These are phyloP conservation scores for Brachypalpus laphriformis DNA, from an alignment of 2,888 invertebrate genomes.

Conservation along the genomic window DNA sequence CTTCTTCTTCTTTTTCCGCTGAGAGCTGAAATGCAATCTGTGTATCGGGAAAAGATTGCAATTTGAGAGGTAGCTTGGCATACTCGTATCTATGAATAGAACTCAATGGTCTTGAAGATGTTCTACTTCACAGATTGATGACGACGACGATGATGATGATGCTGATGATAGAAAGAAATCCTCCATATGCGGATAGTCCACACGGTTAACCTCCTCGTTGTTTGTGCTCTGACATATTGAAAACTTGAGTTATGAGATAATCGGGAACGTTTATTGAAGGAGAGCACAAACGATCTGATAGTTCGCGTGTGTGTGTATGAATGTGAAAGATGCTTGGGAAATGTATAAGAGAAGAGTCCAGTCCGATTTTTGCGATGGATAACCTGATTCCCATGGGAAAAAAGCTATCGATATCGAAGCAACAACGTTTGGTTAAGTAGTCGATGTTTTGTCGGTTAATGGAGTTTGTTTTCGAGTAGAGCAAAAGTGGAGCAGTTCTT, in stretches of 20 bases:
- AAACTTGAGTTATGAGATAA: slow-evolving; percentile 71
- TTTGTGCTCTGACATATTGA: slow-evolving; percentile 56
- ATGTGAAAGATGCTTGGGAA: slow-evolving; percentile 13
- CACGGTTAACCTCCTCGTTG: slow-evolving; percentile 54
- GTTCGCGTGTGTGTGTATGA: neutral
- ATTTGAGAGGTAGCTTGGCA: slow-evolving; percentile 38
- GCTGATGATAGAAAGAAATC: slow-evolving; percentile 41
- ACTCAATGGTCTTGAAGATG: slow-evolving; percentile 57
- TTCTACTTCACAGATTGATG: slow-evolving; percentile 71
- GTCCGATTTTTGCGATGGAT: slow-evolving; percentile 27
- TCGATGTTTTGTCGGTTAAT: slow-evolving; percentile 20
- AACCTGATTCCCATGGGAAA: slow-evolving; percentile 74
- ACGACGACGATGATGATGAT: slow-evolving; percentile 33
- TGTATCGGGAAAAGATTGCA: slow-evolving; percentile 55
- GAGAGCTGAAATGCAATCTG: slow-evolving; percentile 53
- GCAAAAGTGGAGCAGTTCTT: slow-evolving; percentile 62
- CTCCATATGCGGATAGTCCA: slow-evolving; percentile 40
- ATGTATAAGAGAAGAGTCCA: neutral
- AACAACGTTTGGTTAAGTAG: slow-evolving; percentile 19
- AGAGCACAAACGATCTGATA: slow-evolving; percentile 28
- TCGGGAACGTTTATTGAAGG: slow-evolving; percentile 64
- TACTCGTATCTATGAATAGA: slow-evolving; percentile 31
- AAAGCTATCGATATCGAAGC: slow-evolving; percentile 52
- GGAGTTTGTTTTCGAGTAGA: slow-evolving; percentile 19
- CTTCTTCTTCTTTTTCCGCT: neutral